Percentiles rank a stretch among this genome's conserved stretches.
These are phyloP conservation scores for Ectemnius continuus DNA, from an alignment of 2,888 invertebrate species.

Conservation along the genomic window DNA sequence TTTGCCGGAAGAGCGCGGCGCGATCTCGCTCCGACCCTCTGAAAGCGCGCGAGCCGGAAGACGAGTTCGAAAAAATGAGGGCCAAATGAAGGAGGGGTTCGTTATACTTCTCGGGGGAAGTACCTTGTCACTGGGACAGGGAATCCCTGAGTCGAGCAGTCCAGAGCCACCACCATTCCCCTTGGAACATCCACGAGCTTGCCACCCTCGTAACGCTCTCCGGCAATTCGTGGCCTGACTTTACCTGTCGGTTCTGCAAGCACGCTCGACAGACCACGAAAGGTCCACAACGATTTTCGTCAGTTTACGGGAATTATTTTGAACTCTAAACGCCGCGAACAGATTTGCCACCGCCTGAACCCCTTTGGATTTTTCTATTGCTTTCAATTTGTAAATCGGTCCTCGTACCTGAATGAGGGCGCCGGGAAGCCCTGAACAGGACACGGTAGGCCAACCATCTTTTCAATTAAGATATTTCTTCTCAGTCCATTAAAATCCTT, in stretches of 20 bases:
- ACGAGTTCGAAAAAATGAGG: not conserved
- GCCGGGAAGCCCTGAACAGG: constrained; percentile 81
- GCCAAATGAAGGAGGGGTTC: no score
- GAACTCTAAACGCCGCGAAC: constrained; percentile 20
- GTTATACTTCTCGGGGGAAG: constrained; percentile 53
- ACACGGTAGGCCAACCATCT: constrained; percentile 78
- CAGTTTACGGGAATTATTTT: not conserved
- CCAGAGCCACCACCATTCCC: constrained; percentile 81
- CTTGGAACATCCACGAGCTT: constrained; percentile 80
- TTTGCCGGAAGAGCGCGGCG: constrained; percentile 80
- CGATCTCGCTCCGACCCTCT: constrained; percentile 86
- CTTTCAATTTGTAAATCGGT: constrained; percentile 8
- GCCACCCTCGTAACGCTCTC: constrained; percentile 83
- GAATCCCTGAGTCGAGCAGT: constrained; percentile 84
- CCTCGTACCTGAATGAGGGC: constrained; percentile 79
- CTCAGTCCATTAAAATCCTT: constrained; percentile 73
- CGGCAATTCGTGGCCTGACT: constrained; percentile 82
- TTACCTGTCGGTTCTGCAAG: constrained; percentile 82
- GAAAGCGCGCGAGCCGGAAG: constrained; percentile 67
- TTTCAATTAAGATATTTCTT: constrained; percentile 61
- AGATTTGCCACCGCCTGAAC: constrained; percentile 48
- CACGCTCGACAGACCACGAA: constrained; percentile 19
- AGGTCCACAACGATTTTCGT: not conserved
- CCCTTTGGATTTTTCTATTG: constrained; percentile 53
- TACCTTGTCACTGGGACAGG: constrained; percentile 85